These are phyloP conservation scores for Macrosteles quadrilineatus DNA, from an alignment of 1,140 invertebrate species.

Conservation along the genomic window DNA sequence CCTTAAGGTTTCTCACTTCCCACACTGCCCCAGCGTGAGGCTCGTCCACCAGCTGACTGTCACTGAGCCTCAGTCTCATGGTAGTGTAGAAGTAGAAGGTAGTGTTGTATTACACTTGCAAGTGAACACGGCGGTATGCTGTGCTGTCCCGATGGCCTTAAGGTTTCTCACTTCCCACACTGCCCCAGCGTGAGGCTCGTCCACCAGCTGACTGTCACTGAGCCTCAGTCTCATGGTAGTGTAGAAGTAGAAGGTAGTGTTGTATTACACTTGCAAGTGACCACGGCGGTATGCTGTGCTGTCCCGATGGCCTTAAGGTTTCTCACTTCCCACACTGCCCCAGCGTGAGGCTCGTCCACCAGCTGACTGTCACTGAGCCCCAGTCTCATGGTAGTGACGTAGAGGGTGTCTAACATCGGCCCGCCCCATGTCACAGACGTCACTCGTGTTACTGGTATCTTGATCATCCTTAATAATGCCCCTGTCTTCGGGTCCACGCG, in stretches of 20 bases:
- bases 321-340: conserved; percentile 69
- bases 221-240: conserved; percentile 53
- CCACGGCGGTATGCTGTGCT: neutral
- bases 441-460: conserved; percentile 51
- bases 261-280: conserved; percentile 1
- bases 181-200: conserved; percentile 65
- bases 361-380: conserved; percentile 55
- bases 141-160: conserved; percentile 57
- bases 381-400: conserved; percentile 53
- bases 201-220: conserved; percentile 55
- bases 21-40: no score
- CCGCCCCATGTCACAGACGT: conserved; percentile 65
- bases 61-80: no score
- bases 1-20: no score
- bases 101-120: conserved; percentile 7
- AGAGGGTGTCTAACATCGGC: conserved; percentile 54
- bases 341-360: conserved; percentile 62
- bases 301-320: conserved; percentile 63
- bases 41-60: no score
- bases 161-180: conserved; percentile 70
- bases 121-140: conserved; percentile 14
- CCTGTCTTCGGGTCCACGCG: conserved; percentile 48
- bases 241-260: conserved; percentile 51
- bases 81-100: no score
- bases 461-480: conserved; percentile 46